Conservation (phyloP, 2,888 invertebrate genomes). For the Unio delphinus region DNA sequence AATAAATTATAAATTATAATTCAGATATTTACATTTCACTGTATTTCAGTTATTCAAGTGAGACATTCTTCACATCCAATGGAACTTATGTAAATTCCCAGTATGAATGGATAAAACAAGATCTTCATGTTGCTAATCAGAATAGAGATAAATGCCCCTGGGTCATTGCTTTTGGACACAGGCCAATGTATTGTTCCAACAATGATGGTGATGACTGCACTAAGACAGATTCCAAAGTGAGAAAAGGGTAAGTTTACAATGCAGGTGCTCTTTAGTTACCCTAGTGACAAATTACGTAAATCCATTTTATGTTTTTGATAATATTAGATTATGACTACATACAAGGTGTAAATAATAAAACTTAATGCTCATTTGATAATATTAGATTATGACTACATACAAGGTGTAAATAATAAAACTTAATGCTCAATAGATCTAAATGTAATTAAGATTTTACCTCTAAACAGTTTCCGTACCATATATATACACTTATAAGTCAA, state of each 20-base stretch:
- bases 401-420: no score
- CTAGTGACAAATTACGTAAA: no score
- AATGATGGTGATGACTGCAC: slow-evolving; percentile 62
- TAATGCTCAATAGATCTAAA: no score
- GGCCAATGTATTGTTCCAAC: slow-evolving; percentile 70
- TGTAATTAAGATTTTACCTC: no score
- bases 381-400: no score
- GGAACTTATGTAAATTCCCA: slow-evolving; percentile 76
- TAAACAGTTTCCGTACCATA: no score
- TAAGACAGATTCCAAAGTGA: slow-evolving; percentile 34
- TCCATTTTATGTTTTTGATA: no score
- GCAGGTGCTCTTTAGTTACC: no score
- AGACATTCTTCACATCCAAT: slow-evolving; percentile 67
- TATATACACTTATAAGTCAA: no score
- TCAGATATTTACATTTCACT: background rate
- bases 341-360: no score
- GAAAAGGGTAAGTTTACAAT: slow-evolving; percentile 37
- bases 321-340: no score
- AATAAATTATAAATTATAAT: background rate
- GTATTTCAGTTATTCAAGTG: slow-evolving; percentile 48
- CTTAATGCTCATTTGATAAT: no score
- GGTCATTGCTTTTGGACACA: slow-evolving; percentile 66
- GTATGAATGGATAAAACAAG: slow-evolving; percentile 45
- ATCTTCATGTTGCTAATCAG: slow-evolving; percentile 52
- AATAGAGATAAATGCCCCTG: slow-evolving; percentile 54